Evolutionary conservation across 2,888 invertebrate species (phyloP).

Genomic region (Cinara cedri): DNA sequence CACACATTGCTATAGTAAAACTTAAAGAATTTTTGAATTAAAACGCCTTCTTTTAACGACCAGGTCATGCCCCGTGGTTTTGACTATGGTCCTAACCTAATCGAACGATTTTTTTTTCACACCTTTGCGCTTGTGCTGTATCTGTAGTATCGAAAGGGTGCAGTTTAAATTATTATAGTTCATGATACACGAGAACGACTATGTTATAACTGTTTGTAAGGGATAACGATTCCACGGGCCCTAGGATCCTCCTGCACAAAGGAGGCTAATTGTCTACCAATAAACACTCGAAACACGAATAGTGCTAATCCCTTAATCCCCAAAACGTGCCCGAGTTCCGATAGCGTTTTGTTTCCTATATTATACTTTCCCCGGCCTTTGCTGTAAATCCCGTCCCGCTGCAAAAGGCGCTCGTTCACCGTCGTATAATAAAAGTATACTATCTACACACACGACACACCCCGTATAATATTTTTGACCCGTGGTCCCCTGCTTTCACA

Average conservation of each 20-base stretch:
- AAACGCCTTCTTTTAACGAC: too few relatives aligned
- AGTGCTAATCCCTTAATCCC: slow-evolving; percentile 48
- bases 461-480: background rate
- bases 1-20: too few relatives aligned
- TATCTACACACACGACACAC: background rate
- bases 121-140: too few relatives aligned
- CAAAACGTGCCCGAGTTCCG: slow-evolving; percentile 53
- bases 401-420: background rate
- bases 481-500: background rate
- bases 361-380: background rate
- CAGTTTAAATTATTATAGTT: too few relatives aligned
- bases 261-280: slow-evolving; percentile 55
- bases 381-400: slow-evolving; percentile 12
- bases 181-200: too few relatives aligned
- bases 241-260: slow-evolving; percentile 18
- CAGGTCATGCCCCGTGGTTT: too few relatives aligned
- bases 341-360: slow-evolving; percentile 15
- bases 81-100: too few relatives aligned
- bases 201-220: slow-evolving; percentile 25
- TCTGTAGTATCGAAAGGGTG: too few relatives aligned
- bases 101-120: too few relatives aligned
- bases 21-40: too few relatives aligned
- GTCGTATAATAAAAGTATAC: too few relatives aligned
- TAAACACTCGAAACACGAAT: slow-evolving; percentile 48
- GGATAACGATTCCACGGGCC: slow-evolving; percentile 32